Percentiles rank a stretch among this genome's conserved stretches.
These are phyloP conservation scores for Chloroclysta siterata DNA, from an alignment of 2,888 invertebrate genomes.

Conservation along the genomic window DNA sequence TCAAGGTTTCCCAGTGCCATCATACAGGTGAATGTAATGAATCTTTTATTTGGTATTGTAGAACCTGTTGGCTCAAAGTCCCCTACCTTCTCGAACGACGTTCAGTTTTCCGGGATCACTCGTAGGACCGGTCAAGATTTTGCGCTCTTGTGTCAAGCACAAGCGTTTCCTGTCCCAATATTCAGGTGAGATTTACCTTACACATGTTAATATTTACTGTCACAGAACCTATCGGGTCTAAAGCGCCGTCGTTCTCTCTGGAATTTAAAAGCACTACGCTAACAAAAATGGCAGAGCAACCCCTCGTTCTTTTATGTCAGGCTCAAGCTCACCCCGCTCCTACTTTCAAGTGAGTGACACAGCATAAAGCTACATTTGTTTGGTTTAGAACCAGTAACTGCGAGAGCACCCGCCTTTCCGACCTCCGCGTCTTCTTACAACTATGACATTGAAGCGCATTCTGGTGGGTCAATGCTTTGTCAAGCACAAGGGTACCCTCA, in stretches of 20 bases:
- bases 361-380: conserved; percentile 48
- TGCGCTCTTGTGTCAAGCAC: conserved; percentile 90
- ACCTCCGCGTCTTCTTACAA: conserved; percentile 81
- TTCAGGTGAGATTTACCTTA: conserved; percentile 71
- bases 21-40: conserved; percentile 86
- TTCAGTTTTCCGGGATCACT: conserved; percentile 88
- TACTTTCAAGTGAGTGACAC: conserved; percentile 86
- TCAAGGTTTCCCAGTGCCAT: conserved; percentile 88
- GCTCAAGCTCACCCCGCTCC: conserved; percentile 89
- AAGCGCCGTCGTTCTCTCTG: conserved; percentile 84
- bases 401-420: conserved; percentile 80
- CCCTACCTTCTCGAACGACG: conserved; percentile 88
- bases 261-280: conserved; percentile 86
- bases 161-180: conserved; percentile 89
- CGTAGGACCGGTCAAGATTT: conserved; percentile 86
- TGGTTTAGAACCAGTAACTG: conserved; percentile 79
- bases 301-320: conserved; percentile 87
- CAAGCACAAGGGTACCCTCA: conserved; percentile 86
- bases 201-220: conserved; percentile 45
- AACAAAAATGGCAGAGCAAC: conserved; percentile 80
- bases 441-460: conserved; percentile 69
- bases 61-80: conserved; percentile 89
- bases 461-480: conserved; percentile 80
- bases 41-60: conserved; percentile 69
- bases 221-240: conserved; percentile 86